Percentiles rank a stretch among this genome's conserved stretches.
Conservation (phyloP, 2,888 invertebrate species). For the Netelia fuscicornis region DNA sequence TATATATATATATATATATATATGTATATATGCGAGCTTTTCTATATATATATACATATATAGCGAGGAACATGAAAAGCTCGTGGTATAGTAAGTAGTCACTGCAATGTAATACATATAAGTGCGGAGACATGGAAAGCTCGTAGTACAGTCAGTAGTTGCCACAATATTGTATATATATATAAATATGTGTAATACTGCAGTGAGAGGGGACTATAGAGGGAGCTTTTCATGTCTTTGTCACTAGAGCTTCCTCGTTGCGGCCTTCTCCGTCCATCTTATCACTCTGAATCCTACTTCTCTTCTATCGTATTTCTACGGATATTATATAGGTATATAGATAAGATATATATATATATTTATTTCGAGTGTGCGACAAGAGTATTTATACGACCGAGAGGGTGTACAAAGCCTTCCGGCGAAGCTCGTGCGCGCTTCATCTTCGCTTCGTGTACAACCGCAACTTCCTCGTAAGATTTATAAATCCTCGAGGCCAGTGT, state of each 20-base stretch:
- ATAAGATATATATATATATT: background rate
- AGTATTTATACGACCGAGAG: slow-evolving; percentile 26
- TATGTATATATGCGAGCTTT: too few species aligned
- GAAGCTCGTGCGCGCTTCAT: slow-evolving; percentile 48
- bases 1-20: too few species aligned
- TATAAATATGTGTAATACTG: background rate
- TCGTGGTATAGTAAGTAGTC: too few species aligned
- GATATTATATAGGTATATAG: background rate
- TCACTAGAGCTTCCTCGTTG: slow-evolving; percentile 23
- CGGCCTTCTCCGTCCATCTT: background rate
- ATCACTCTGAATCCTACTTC: slow-evolving; percentile 11
- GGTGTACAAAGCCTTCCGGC: slow-evolving; percentile 2
- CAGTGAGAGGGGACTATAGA: background rate
- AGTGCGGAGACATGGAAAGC: too few species aligned
- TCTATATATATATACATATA: too few species aligned
- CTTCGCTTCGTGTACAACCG: slow-evolving; percentile 62
- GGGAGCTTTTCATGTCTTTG: slow-evolving; percentile 37
- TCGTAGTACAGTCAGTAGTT: too few species aligned
- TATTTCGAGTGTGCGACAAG: slow-evolving; percentile 1
- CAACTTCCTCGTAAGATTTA: slow-evolving; percentile 60
- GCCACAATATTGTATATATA: background rate
- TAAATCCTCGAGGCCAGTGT: slow-evolving; percentile 5
- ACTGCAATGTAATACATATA: too few species aligned
- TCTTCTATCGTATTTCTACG: background rate
- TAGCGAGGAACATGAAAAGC: too few species aligned